Percentiles rank a stretch among this genome's conserved stretches.
Conservation (phyloP, 2,888 invertebrate species). For the Itoplectis maculator region DNA sequence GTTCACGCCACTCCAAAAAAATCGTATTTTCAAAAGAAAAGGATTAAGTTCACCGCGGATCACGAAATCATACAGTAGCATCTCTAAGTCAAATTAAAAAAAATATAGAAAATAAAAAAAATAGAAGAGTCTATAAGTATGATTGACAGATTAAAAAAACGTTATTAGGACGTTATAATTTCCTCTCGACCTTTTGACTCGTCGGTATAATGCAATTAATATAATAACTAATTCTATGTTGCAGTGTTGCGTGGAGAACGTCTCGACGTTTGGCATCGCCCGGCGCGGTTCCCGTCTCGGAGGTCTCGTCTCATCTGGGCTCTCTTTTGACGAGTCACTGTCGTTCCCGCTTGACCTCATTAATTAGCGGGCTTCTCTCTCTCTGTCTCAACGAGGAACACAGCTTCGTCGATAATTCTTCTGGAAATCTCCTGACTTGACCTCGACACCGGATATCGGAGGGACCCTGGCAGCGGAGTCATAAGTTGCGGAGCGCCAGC, state of each 20-base stretch:
- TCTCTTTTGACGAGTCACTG: conserved; percentile 47
- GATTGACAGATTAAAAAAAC: background rate
- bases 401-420: conserved; percentile 36
- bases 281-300: no score
- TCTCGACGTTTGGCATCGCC: no score
- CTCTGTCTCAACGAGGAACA: background rate
- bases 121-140: background rate
- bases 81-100: background rate
- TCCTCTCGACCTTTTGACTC: background rate
- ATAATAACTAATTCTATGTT: background rate
- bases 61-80: no score
- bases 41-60: background rate
- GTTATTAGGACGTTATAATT: background rate
- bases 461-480: conserved; percentile 7
- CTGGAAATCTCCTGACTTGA: conserved; percentile 24
- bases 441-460: conserved; percentile 63
- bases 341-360: conserved; percentile 21
- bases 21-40: background rate
- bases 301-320: background rate
- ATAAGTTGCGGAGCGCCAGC: conserved; percentile 22
- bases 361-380: conserved; percentile 10
- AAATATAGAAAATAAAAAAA: background rate
- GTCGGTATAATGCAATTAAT: background rate
- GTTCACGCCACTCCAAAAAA: no score
- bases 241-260: background rate